phyloP scores from a whole-genome alignment of 2,797 vertebrate genomes.

The Neopelma chrysocephalum region DNA sequence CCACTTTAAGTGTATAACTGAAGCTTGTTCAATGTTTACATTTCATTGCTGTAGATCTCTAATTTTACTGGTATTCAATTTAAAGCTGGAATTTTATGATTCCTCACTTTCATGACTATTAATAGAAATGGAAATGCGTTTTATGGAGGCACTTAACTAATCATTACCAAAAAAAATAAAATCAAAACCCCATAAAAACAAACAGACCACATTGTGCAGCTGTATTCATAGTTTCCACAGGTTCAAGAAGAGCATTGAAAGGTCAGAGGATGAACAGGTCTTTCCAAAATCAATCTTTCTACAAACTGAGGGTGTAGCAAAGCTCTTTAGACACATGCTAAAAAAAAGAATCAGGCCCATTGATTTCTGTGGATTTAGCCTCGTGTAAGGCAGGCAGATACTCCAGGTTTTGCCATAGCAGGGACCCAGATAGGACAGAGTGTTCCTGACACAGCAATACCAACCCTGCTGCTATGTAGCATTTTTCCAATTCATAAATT shows the following conservation, averaged over 20 bases:
- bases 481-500: neutral
- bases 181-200: neutral
- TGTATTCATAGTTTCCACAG: neutral
- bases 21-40: slow-evolving; percentile 33
- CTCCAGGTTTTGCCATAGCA: neutral
- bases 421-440: neutral
- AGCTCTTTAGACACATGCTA: neutral
- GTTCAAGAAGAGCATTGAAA: neutral
- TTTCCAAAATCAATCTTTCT: neutral
- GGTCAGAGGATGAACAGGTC: neutral
- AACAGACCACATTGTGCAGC: neutral
- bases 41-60: slow-evolving; percentile 33
- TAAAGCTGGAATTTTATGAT: slow-evolving; percentile 21
- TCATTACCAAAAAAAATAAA: neutral
- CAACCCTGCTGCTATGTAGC: neutral
- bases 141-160: neutral
- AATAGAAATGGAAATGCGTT: neutral
- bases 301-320: neutral
- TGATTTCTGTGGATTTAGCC: neutral
- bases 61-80: slow-evolving; percentile 54
- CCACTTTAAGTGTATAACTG: slow-evolving; percentile 3
- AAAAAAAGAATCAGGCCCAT: neutral
- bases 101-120: slow-evolving; percentile 50
- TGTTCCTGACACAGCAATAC: neutral
- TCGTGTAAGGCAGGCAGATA: neutral